Percentiles rank a stretch among this genome's conserved stretches.
phyloP scores from a whole-genome alignment of 1,140 invertebrate species.

The Pseudomyrmex flavicornis region DNA sequence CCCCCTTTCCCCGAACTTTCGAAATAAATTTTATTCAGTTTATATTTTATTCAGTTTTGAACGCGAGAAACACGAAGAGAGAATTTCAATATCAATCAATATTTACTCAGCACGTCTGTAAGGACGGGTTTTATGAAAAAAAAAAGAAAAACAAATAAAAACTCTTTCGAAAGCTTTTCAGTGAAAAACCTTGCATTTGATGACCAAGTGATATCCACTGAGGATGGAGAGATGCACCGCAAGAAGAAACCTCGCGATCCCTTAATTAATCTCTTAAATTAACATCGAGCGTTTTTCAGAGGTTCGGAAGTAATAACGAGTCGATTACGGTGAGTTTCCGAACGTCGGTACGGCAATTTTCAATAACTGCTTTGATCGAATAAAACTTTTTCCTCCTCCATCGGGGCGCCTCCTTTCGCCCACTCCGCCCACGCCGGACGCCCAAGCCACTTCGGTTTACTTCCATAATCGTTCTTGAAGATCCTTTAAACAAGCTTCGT shows the following conservation, averaged over 20 bases:
- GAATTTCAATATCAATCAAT: not conserved
- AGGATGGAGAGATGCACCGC: constrained; percentile 15
- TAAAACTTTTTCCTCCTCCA: constrained; percentile 9
- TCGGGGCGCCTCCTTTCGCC: not conserved
- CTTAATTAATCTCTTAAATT: constrained; percentile 58
- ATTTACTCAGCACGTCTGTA: not conserved
- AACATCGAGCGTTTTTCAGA: constrained; percentile 35
- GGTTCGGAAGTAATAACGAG: constrained; percentile 46
- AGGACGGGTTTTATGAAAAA: too few relatives aligned
- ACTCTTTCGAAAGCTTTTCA: not conserved
- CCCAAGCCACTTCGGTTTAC: constrained; percentile 39
- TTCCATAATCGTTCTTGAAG: constrained; percentile 62
- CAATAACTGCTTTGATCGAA: constrained; percentile 61
- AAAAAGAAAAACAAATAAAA: too few relatives aligned
- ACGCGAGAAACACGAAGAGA: not conserved
- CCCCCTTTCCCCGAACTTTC: not conserved
- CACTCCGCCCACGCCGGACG: not conserved
- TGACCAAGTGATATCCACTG: not conserved
- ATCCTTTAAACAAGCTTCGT: constrained; percentile 58
- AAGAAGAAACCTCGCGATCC: constrained; percentile 35
- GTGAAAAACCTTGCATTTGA: not conserved
- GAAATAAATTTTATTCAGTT: not conserved
- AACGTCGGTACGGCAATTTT: constrained; percentile 61
- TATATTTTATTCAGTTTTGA: too few relatives aligned
- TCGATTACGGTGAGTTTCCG: constrained; percentile 56